A percentile compares a stretch with the other conserved stretches of the same genome.
These are phyloP conservation scores for Stramonita haemastoma DNA, from an alignment of 2,888 invertebrate genomes.

Conservation along the genomic window DNA sequence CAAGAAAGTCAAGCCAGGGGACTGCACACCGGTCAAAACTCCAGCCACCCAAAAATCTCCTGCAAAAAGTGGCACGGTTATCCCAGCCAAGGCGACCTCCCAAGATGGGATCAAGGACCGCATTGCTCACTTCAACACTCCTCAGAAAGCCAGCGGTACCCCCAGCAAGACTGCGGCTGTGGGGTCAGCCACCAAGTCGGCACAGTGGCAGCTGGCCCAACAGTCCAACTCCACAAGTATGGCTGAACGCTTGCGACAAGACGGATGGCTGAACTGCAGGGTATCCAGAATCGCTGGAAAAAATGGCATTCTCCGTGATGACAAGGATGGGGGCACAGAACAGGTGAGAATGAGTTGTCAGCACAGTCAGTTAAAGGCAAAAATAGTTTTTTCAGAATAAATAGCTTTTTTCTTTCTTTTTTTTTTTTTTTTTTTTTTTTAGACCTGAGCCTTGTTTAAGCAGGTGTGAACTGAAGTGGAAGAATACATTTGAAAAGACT, in stretches of 20 bases:
- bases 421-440: too few species aligned
- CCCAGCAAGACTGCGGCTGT: conserved; percentile 40
- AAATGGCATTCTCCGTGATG: conserved; percentile 67
- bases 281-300: conserved; percentile 75
- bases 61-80: neutral
- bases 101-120: conserved; percentile 60
- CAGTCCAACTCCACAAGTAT: conserved; percentile 65
- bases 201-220: conserved; percentile 72
- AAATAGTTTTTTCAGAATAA: too few species aligned
- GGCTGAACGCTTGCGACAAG: conserved; percentile 71
- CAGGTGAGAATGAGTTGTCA: neutral
- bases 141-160: neutral
- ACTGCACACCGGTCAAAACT: conserved; percentile 46
- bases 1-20: conserved; percentile 67
- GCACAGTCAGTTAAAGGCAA: too few species aligned
- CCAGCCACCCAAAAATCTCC: conserved; percentile 28
- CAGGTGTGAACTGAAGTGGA: too few species aligned
- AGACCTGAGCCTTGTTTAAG: too few species aligned
- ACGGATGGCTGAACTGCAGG: conserved; percentile 74
- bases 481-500: too few species aligned
- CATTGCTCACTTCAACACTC: conserved; percentile 55
- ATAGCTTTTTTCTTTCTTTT: too few species aligned
- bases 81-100: conserved; percentile 37
- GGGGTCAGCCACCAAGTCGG: conserved; percentile 52
- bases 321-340: neutral